Evolutionary conservation across 2,113 vertebrate species (phyloP), one percentile per base, ranked within the genome.

Genomic region (Ailurus styani): DNA sequence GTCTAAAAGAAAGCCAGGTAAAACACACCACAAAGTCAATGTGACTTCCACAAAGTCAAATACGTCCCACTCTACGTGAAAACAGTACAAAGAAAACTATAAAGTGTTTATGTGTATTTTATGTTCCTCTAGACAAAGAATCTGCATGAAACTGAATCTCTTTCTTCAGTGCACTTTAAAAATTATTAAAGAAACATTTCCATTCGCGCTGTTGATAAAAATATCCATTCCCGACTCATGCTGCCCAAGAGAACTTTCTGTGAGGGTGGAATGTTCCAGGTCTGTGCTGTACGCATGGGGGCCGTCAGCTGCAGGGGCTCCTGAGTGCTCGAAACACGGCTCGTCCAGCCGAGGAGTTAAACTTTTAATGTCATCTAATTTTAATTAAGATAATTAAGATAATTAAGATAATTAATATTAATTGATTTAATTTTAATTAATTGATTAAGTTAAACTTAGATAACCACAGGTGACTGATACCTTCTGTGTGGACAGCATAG

Each of bases 51-150:
- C n/a, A 1, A 55, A 42, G n/a, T 37, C 75, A 37, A 6, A n/a
- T 12, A 23, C 0, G 2, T 37, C 8, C 21, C 10, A 1, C 0
- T 6, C 17, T 2, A 18, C 3, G 27, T 23, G 13, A 72, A 27
- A 37, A 40, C 5, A 4, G 21, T 4, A 10, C 52, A 42, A 29
- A 9, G 17, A 4, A 50, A 37, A 25, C 18, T 4, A 3, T 2
- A 1, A 37, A 5, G 54, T 23, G 8, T 45, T 2, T 37, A 0
- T 4, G 14, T 14, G 1, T 6, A 11, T 11, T 23, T 47, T 9
- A 0, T 11, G 13, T 72, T 34, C 34, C 31, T 2, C 7, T 37
- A 29, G 25, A 18, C 5, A 4, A 78, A 64, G 31, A 64, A 15
- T 1, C 14, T 1, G 3, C 6, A 6, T 0, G n/a, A 81, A 79